These are phyloP conservation scores for Pseudococcus viburni DNA, from an alignment of 2,888 invertebrate species.

Conservation along the genomic window DNA sequence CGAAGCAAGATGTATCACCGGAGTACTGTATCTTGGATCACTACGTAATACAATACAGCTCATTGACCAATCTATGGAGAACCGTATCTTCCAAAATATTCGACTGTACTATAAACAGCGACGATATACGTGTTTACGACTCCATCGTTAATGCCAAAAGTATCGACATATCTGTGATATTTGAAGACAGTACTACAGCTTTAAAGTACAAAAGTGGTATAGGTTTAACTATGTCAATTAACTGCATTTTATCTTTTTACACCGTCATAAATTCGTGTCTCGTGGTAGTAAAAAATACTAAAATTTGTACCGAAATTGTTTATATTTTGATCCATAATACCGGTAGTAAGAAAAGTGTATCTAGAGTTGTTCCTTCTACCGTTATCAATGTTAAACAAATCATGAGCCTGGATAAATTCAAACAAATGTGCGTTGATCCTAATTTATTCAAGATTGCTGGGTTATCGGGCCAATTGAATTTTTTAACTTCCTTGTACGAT, in stretches of 20 bases:
- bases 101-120: background rate
- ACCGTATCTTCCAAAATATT: background rate
- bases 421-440: conserved; percentile 14
- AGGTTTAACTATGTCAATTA: background rate
- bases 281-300: background rate
- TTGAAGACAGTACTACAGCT: conserved; percentile 14
- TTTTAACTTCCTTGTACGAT: conserved; percentile 47
- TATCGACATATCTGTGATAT: conserved; percentile 58
- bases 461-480: conserved; percentile 21
- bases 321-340: conserved; percentile 66
- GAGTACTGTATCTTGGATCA: conserved; percentile 13
- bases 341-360: conserved; percentile 65
- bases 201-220: conserved; percentile 13
- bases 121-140: conserved; percentile 45
- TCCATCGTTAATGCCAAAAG: conserved; percentile 39
- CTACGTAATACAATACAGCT: background rate
- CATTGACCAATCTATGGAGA: background rate
- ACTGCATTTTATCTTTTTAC: conserved; percentile 2
- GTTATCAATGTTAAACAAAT: conserved; percentile 62
- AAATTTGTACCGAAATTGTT: conserved; percentile 46
- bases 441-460: conserved; percentile 29
- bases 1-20: background rate
- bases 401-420: conserved; percentile 61
- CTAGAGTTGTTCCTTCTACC: conserved; percentile 55
- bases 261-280: conserved; percentile 35